phyloP scores from a whole-genome alignment of 2,797 vertebrate species.

The Masticophis lateralis region DNA sequence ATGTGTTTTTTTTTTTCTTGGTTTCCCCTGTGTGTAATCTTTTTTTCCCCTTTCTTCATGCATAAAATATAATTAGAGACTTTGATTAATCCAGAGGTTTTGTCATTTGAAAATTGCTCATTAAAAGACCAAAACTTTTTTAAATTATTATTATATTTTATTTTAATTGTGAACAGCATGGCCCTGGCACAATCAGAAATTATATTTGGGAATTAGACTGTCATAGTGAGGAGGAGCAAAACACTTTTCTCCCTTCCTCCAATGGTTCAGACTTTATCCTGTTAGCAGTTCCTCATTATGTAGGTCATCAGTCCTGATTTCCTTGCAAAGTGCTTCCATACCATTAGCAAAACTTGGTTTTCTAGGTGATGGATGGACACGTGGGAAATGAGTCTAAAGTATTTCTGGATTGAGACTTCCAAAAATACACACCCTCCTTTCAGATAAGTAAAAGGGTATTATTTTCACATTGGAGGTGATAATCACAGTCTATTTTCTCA shows the following conservation, averaged over 20 bases:
- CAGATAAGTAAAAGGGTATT: neutral
- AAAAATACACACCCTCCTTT: neutral
- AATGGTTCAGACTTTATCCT: constrained; percentile 19
- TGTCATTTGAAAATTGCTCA: constrained; percentile 63
- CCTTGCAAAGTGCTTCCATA: neutral
- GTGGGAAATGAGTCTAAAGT: neutral
- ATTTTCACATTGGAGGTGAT: neutral
- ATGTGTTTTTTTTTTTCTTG: neutral
- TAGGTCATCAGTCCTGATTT: neutral
- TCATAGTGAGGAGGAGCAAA: neutral
- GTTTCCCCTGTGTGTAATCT: constrained; percentile 12
- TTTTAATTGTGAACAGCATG: constrained; percentile 49
- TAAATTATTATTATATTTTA: constrained; percentile 18
- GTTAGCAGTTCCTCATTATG: constrained; percentile 25
- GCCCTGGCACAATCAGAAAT: constrained; percentile 52
- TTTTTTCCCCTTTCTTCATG: neutral
- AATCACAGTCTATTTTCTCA: neutral
- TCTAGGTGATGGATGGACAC: fast-evolving
- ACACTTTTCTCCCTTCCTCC: neutral
- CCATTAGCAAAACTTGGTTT: neutral
- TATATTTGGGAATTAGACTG: constrained; percentile 56
- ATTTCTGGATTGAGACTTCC: fast-evolving
- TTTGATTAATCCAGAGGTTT: constrained; percentile 66
- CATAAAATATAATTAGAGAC: constrained; percentile 62
- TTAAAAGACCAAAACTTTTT: constrained; percentile 57